Evolutionary conservation across 2,888 invertebrate species (phyloP), one percentile per base, ranked within the genome.

Genomic region (Myopa testacea): DNA sequence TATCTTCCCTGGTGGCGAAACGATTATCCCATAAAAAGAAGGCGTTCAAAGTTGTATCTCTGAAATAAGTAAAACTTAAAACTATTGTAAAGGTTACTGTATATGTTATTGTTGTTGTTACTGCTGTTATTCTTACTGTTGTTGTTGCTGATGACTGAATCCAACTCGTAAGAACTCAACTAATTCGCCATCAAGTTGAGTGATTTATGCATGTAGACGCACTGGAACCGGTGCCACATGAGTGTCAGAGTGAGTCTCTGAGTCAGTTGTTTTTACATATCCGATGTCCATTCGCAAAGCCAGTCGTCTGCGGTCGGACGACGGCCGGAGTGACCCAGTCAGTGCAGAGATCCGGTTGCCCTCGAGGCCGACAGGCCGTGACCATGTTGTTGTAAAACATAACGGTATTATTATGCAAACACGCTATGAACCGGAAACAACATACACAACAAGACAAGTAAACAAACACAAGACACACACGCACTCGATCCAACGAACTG

Each of bases 371-470:
- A 50, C 45, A 45, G 45, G 50, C 50, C 69, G 50, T 69, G 69
- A 69, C 52, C 69, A 69, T 50, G 69, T 50, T 69, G 69, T 45
- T 69, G 69, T 40, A 45, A 12, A 45, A 12, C n/a, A 69, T 50
- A 50, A 50, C 69, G 40, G 50, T 69, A 45, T 45, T 69, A 69
- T 69, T 69, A 69, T 69, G 69, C 52, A 69, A 50, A 50, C 69
- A 69, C 19, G 50, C 50, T 69, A 52, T 69, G 69, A 45, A 69
- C 19, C 69, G 45, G 8, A 34, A 26, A 63, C 34, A 62, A n/a
- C n/a, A 3, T 19, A n/a, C n/a, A n/a, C n/a, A n/a, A 60, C 6
- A 60, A 6, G 34, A 62, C 26, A 8, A 26, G 10, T 19, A 62
- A 26, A 34, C 63, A 34, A 5, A 37, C 37, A 63, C 63, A 63